These are phyloP conservation scores for Empis stercorea DNA, from an alignment of 2,888 invertebrate genomes.

Conservation along the genomic window DNA sequence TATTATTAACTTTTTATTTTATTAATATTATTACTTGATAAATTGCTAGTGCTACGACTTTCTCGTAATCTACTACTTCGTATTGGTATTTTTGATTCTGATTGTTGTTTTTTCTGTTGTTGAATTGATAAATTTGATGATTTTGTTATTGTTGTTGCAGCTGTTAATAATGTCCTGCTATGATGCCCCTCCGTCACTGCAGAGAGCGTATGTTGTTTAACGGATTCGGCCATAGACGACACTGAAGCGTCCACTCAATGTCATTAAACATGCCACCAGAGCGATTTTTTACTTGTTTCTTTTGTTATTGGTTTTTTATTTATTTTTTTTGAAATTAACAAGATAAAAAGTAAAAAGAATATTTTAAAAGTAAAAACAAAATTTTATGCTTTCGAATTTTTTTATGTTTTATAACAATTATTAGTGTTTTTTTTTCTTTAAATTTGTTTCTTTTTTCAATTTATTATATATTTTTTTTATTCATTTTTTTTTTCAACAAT, in stretches of 20 bases:
- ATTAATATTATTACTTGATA: too few species aligned
- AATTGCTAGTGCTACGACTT: too few species aligned
- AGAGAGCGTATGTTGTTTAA: slow-evolving; percentile 63
- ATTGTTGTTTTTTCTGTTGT: slow-evolving; percentile 12
- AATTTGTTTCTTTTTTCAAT: neutral
- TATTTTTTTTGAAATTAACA: slow-evolving; percentile 2
- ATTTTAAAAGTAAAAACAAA: too few species aligned
- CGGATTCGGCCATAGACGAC: slow-evolving; percentile 87
- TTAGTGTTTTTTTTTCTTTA: neutral
- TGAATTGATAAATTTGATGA: slow-evolving; percentile 10
- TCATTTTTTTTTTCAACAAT: too few species aligned
- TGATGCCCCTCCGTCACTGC: slow-evolving; percentile 53
- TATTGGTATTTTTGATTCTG: neutral
- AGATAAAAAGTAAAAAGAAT: neutral
- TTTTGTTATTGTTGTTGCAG: slow-evolving; percentile 13
- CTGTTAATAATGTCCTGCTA: slow-evolving; percentile 22
- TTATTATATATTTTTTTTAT: neutral
- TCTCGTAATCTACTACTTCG: too few species aligned
- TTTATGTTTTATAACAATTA: too few species aligned
- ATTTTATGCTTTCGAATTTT: neutral
- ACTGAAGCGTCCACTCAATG: slow-evolving; percentile 54
- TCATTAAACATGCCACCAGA: slow-evolving; percentile 36
- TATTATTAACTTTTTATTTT: too few species aligned
- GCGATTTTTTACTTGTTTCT: slow-evolving; percentile 14
- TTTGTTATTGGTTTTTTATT: slow-evolving; percentile 11